A percentile compares a stretch with the other conserved stretches of the same genome.
Conservation (phyloP, 2,113 vertebrate genomes). For the Herpetotheres cachinnans region DNA sequence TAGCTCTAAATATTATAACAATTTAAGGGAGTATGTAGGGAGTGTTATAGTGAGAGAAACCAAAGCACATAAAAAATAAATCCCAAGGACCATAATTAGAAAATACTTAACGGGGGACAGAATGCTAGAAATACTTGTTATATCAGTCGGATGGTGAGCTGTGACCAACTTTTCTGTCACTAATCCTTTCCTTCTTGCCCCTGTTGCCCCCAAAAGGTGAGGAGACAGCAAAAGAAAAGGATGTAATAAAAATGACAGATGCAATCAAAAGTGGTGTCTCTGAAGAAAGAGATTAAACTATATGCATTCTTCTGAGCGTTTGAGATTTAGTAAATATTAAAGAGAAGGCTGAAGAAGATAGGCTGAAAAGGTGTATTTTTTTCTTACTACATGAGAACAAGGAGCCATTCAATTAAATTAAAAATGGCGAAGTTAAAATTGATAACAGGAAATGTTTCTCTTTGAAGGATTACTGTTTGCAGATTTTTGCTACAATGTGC, state of each 20-base stretch:
- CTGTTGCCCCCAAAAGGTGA: background rate
- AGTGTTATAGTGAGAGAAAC: background rate
- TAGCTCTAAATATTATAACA: background rate
- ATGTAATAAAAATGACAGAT: background rate
- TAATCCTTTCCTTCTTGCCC: background rate
- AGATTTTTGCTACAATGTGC: background rate
- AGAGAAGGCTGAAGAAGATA: background rate
- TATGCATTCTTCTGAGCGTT: background rate
- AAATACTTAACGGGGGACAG: background rate
- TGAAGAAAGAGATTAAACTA: background rate
- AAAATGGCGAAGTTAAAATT: background rate
- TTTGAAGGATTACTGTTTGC: background rate
- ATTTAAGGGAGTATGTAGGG: background rate
- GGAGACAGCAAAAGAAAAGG: background rate
- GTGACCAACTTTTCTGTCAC: background rate
- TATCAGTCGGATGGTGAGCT: background rate
- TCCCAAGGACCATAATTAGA: background rate
- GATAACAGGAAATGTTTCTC: conserved; percentile 10
- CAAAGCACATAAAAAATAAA: background rate
- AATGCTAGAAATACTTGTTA: background rate
- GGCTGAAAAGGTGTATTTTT: background rate
- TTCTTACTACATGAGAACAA: background rate
- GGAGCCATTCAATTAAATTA: background rate
- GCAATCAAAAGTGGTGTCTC: background rate
- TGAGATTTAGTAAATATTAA: background rate